Evolutionary conservation across 2,797 vertebrate genomes (phyloP), one percentile per base, ranked within the genome.

Genomic region (Sebastes trivittatus): DNA sequence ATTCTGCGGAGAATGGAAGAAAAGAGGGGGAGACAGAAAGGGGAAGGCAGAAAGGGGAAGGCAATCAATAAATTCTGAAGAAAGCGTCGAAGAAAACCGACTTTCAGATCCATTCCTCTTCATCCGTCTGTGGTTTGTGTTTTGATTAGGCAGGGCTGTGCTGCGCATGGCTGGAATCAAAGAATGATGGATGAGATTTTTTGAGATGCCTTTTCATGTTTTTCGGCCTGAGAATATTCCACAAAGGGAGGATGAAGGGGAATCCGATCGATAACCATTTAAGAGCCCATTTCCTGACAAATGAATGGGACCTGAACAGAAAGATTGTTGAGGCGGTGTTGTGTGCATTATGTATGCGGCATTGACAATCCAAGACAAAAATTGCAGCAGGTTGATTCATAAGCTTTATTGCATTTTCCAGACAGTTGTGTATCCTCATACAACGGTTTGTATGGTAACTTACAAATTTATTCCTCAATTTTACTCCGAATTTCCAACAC

Each of bases 31-130:
- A 72, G 85, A 87, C n/a, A n/a, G n/a, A n/a, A n/a, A 25, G 38
- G 22, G 11, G 32, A 69, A 72, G 85, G 86, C n/a, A 38, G 86
- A 89, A 72, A 42, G 49, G 49, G 58, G 72, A 77, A 72, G 61
- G 81, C 78, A 88, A 94, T 94, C 93, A 89, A 94, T 94, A 90
- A 18, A 78, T 84, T 62, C 72, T 75, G 88, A 91, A 84, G 59
- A 18, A 23, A 65, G 76, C 23, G n/a, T 81, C 25, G 32, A 77
- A 81, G 86, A 87, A 42, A 89, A 84, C 80, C 14, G 82, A 86
- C 90, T 89, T 87, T 89, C 49, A 72, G 72, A 90, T 93, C 87
- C 79, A 84, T 85, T 83, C 75, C 84, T 84, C 82, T 62, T 88
- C 84, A 78, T 80, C 86, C 42, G 13, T 81, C 80, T 76, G 86